phyloP scores from a whole-genome alignment of 2,888 invertebrate genomes.

The Ptychoptera contaminata region DNA sequence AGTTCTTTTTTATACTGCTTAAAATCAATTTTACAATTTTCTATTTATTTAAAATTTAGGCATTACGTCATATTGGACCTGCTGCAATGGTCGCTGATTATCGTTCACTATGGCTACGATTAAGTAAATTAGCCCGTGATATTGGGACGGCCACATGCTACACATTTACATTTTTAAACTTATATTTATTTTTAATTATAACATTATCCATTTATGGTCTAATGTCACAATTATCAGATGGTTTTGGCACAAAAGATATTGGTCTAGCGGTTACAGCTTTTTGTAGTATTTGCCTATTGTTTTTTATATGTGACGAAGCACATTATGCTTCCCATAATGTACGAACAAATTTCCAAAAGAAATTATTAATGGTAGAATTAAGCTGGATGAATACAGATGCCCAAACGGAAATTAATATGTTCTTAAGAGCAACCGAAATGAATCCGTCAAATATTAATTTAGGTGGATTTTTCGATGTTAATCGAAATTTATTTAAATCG shows the following conservation, averaged over 20 bases:
- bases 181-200: conserved; percentile 55
- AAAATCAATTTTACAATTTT: not conserved
- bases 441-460: conserved; percentile 58
- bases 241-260: conserved; percentile 55
- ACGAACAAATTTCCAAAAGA: conserved; percentile 57
- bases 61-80: conserved; percentile 50
- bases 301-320: conserved; percentile 57
- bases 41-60: conserved; percentile 24
- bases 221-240: conserved; percentile 54
- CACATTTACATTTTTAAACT: conserved; percentile 47
- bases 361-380: conserved; percentile 51
- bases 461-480: conserved; percentile 57
- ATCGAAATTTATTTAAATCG: conserved; percentile 55
- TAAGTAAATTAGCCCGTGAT: conserved; percentile 49
- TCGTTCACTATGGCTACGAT: conserved; percentile 50
- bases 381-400: conserved; percentile 65
- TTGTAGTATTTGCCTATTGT: conserved; percentile 47
- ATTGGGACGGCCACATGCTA: conserved; percentile 53
- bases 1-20: not conserved
- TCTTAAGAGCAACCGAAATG: conserved; percentile 59
- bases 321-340: conserved; percentile 58
- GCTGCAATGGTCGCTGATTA: conserved; percentile 53
- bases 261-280: conserved; percentile 50
- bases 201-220: conserved; percentile 60
- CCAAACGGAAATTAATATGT: conserved; percentile 62